Evolutionary conservation across 2,888 invertebrate genomes (phyloP).

Genomic region (Sycophila texana): DNA sequence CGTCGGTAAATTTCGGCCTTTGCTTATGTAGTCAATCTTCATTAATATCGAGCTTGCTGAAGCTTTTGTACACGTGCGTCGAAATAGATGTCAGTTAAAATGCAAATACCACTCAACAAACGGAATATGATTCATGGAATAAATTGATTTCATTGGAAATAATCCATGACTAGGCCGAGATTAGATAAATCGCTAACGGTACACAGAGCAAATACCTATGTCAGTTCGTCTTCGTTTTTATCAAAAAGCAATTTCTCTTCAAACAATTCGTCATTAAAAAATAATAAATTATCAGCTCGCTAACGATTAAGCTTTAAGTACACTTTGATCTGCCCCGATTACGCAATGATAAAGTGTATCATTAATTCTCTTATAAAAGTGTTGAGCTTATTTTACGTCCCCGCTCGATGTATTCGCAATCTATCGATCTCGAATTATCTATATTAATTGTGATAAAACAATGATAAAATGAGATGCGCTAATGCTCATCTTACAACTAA

Average conservation of each 20-base stretch:
- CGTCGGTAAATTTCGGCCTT: too few relatives aligned
- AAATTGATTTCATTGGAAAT: neutral
- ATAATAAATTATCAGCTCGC: neutral
- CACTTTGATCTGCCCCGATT: slow-evolving; percentile 9
- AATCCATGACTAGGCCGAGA: slow-evolving; percentile 14
- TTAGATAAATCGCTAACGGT: slow-evolving; percentile 5
- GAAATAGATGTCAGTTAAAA: neutral
- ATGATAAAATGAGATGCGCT: too few relatives aligned
- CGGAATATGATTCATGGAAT: slow-evolving; percentile 7
- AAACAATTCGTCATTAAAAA: neutral
- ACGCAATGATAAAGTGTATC: neutral
- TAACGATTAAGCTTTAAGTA: neutral
- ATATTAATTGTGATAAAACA: too few relatives aligned
- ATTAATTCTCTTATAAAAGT: neutral
- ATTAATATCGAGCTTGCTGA: neutral
- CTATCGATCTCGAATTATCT: neutral
- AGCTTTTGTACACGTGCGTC: neutral
- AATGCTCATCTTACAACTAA: too few relatives aligned
- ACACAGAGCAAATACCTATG: neutral
- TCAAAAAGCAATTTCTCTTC: neutral
- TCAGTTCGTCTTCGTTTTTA: neutral
- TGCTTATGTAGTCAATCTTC: too few relatives aligned
- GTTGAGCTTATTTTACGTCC: neutral
- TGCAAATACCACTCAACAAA: slow-evolving; percentile 4
- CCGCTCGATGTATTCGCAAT: neutral